Percentiles rank a stretch among this genome's conserved stretches.
Conservation (phyloP, 2,797 vertebrate genomes). For the Scleropages formosus region DNA sequence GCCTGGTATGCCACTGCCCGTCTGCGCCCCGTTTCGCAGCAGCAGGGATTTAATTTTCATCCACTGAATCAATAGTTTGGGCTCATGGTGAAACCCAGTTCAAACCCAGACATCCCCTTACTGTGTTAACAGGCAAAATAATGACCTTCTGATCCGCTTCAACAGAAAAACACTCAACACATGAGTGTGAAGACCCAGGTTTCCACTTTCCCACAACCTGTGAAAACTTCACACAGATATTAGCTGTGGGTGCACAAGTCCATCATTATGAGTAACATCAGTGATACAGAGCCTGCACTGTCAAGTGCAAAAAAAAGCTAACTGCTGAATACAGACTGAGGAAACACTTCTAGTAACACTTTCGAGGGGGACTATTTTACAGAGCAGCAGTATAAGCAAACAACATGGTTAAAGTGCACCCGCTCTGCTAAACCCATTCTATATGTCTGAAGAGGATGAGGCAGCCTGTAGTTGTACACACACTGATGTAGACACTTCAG, state of each 20-base stretch:
- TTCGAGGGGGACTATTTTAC: too few species aligned
- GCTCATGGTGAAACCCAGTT: constrained; percentile 20
- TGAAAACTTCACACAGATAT: background rate
- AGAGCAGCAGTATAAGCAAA: too few species aligned
- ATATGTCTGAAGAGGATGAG: background rate
- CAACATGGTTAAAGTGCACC: too few species aligned
- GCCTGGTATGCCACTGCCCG: constrained; percentile 45
- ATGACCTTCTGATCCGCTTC: constrained; percentile 22
- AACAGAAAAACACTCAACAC: constrained; percentile 47
- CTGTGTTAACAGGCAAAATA: constrained; percentile 36
- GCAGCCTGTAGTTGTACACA: background rate
- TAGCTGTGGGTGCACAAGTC: background rate
- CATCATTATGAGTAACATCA: background rate
- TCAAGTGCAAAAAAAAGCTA: background rate
- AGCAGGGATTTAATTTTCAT: constrained; percentile 48
- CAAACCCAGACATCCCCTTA: constrained; percentile 37
- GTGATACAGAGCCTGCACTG: background rate
- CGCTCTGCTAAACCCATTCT: too few species aligned
- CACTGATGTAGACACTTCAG: background rate
- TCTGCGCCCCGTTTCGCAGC: constrained; percentile 35
- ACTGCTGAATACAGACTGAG: too few species aligned
- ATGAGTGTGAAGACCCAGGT: constrained; percentile 9
- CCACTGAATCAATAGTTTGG: constrained; percentile 45
- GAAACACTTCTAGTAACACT: too few species aligned
- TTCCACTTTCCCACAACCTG: constrained; percentile 28